These are phyloP conservation scores for Hemicordylus capensis DNA, from an alignment of 2,113 vertebrate genomes.

Conservation along the genomic window DNA sequence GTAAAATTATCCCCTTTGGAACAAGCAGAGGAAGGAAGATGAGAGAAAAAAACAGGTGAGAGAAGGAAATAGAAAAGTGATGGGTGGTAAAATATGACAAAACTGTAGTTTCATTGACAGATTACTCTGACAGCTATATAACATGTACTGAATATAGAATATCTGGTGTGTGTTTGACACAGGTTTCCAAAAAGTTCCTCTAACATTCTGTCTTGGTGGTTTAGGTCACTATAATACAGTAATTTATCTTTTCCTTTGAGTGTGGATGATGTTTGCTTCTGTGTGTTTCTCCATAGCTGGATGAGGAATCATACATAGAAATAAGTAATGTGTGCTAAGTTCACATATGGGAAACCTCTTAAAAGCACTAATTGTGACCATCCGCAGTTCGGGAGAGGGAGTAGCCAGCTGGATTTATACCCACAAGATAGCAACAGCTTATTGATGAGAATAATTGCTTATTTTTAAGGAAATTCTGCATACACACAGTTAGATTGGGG, in stretches of 20 bases:
- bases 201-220: fast-evolving
- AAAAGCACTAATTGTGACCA: too few relatives aligned
- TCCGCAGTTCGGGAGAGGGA: too few relatives aligned
- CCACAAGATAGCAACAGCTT: neutral
- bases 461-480: neutral
- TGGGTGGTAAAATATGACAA: slow-evolving; percentile 30
- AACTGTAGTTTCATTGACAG: slow-evolving; percentile 27
- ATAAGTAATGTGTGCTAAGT: too few relatives aligned
- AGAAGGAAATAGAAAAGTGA: neutral
- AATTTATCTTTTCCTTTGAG: neutral
- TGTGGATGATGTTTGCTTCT: neutral
- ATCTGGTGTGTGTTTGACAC: neutral
- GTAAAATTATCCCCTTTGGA: slow-evolving; percentile 56
- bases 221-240: neutral
- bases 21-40: slow-evolving; percentile 30
- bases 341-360: too few relatives aligned
- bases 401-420: neutral
- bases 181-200: neutral
- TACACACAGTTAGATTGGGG: neutral
- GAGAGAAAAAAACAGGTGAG: slow-evolving; percentile 33
- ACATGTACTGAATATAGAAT: neutral
- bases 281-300: neutral
- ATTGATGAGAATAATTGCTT: too few relatives aligned
- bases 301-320: neutral
- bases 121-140: neutral